phyloP scores from a whole-genome alignment of 37 sponge, comb jelly and placozoan genomes.

The Lycopodina hypogea region DNA sequence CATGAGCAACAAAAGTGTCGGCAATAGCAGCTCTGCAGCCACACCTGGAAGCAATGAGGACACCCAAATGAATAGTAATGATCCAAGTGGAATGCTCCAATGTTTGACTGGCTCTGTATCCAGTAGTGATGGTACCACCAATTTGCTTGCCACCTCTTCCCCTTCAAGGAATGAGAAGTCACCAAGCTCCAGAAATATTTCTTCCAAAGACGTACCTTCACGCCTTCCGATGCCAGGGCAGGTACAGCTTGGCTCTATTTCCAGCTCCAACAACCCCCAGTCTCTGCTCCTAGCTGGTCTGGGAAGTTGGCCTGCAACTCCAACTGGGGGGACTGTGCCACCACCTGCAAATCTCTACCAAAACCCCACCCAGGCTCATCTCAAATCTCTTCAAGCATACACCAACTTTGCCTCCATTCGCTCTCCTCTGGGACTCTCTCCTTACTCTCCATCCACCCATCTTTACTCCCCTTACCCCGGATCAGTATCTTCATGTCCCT shows the following conservation, averaged over 20 bases:
- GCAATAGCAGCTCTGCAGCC: background rate
- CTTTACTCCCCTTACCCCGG: slow-evolving; percentile 34
- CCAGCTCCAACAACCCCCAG: too few species aligned
- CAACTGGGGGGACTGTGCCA: background rate
- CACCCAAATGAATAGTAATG: background rate
- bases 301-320: background rate
- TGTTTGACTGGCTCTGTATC: slow-evolving; percentile 4
- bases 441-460: slow-evolving; percentile 46
- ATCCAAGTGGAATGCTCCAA: background rate
- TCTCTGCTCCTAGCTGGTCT: background rate
- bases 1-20: slow-evolving; percentile 6
- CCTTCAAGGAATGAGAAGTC: background rate
- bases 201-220: background rate
- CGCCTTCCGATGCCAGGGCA: background rate
- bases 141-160: background rate
- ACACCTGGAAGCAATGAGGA: background rate
- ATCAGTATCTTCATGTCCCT: slow-evolving; percentile 34
- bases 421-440: slow-evolving; percentile 45
- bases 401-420: slow-evolving; percentile 22
- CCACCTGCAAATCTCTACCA: background rate
- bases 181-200: slow-evolving; percentile 1
- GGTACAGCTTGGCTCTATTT: background rate
- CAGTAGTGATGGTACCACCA: background rate
- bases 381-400: background rate
- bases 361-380: background rate